These are phyloP conservation scores for Craniophora ligustri DNA, from an alignment of 2,888 invertebrate genomes.

Conservation along the genomic window DNA sequence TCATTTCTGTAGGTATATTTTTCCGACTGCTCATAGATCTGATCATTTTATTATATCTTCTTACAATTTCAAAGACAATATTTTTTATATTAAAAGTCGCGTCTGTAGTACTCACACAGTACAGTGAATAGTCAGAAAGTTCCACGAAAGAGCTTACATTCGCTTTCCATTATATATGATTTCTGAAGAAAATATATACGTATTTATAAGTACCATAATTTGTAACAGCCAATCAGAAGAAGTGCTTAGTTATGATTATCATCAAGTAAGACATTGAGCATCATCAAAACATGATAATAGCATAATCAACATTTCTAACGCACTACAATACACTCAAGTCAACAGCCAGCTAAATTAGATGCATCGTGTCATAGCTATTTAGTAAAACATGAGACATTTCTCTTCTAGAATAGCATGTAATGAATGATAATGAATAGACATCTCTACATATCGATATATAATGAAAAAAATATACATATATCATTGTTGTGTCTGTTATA, in stretches of 20 bases:
- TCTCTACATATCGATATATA: too few relatives aligned
- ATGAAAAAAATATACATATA: too few relatives aligned
- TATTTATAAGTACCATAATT: slow-evolving; percentile 23
- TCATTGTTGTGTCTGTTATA: too few relatives aligned
- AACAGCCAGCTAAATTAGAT: slow-evolving; percentile 1
- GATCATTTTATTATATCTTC: slow-evolving; percentile 4
- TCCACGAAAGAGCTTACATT: slow-evolving; percentile 35
- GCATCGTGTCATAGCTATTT: not conserved
- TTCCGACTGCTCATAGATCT: not conserved
- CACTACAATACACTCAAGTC: not conserved
- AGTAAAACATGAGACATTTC: not conserved
- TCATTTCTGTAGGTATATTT: slow-evolving; percentile 4
- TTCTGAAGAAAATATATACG: slow-evolving; percentile 13
- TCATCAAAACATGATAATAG: slow-evolving; percentile 25
- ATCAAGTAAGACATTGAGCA: slow-evolving; percentile 19
- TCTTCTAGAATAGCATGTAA: slow-evolving; percentile 8
- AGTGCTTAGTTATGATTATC: slow-evolving; percentile 30
- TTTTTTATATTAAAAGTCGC: slow-evolving; percentile 7
- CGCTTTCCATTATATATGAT: slow-evolving; percentile 1
- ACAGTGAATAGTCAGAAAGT: slow-evolving; percentile 23
- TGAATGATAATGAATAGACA: too few relatives aligned
- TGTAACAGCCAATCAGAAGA: slow-evolving; percentile 12
- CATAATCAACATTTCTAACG: slow-evolving; percentile 18
- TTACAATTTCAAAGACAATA: slow-evolving; percentile 3
- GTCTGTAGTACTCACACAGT: slow-evolving; percentile 2